Conservation (phyloP, 2,888 invertebrate species). For the Drosophila subquinaria region DNA sequence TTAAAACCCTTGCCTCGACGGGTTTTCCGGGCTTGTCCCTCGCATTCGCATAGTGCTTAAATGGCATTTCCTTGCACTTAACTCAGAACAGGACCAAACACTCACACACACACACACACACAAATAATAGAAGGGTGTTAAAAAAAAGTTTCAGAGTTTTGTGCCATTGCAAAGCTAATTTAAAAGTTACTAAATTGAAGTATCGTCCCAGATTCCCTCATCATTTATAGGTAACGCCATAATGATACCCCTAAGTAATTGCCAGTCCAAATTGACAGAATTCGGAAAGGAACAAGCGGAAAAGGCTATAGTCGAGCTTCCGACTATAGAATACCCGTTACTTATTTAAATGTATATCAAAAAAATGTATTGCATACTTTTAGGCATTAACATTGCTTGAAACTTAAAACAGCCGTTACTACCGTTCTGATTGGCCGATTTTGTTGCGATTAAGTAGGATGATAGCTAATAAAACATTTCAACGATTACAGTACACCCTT, state of each 20-base stretch:
- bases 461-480: too few species aligned
- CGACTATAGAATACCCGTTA: too few species aligned
- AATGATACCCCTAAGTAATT: constrained; percentile 73
- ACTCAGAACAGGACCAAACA: constrained; percentile 48
- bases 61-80: constrained; percentile 70
- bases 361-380: too few species aligned
- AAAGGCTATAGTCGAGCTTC: too few species aligned
- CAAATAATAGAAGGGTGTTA: constrained; percentile 23
- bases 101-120: constrained; percentile 25
- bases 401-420: too few species aligned
- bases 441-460: too few species aligned
- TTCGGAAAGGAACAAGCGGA: background rate
- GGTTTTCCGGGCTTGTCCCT: constrained; percentile 35
- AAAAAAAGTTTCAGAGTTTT: constrained; percentile 42
- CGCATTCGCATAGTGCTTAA: constrained; percentile 62
- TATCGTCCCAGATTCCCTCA: constrained; percentile 44
- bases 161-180: constrained; percentile 68
- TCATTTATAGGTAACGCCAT: constrained; percentile 52
- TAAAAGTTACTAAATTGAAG: constrained; percentile 78
- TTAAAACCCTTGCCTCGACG: constrained; percentile 63
- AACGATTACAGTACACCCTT: too few species aligned
- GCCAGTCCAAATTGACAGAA: constrained; percentile 50
- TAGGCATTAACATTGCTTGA: too few species aligned
- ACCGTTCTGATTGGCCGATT: too few species aligned
- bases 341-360: too few species aligned